Evolutionary conservation across 2,797 vertebrate genomes (phyloP), one percentile per base, ranked within the genome.

Genomic region (Microctenopoma lineatum): DNA sequence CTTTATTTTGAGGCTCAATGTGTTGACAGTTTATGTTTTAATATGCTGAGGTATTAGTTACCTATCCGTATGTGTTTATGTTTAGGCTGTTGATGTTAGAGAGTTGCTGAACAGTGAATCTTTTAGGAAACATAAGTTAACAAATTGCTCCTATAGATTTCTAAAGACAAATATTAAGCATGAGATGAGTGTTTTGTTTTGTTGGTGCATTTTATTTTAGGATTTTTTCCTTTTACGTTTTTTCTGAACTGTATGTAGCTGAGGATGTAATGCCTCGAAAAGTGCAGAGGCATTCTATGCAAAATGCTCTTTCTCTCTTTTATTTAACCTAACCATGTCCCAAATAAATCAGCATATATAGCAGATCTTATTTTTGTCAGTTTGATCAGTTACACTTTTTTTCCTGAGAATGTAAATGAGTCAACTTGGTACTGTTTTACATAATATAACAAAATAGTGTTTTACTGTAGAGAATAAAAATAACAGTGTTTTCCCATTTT

Each of bases 271-370:
- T 45, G 36, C 73, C 80, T 84, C 65, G 56, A 75, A 77, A 72
- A 77, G 68, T 87, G 66, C 66, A 83, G 73, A 65, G 61, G 71
- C 68, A 83, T 72, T 81, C 80, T 88, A 91, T 92, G 83, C 93
- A 94, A 91, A 82, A 65, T 79, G 53, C 47, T 85, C 61, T 75
- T 59, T 89, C 65, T 87, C 75, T 81, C 79, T 86, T 85, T 88
- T 61, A 69, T 85, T 45, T 75, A 83, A 86, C 86, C 69, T 73
- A 85, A 87, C 77, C 92, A 76, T 84, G 80, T 84, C 73, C 90
- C 46, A 77, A 91, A 90, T 92, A 93, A 94, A 94, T 86, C 47
- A 71, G 54, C 32, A 64, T 72, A 34, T 41, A 66, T 81, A 73
- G 7, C 77, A 66, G 60, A 66, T 69, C 46, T 48, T 32, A 50